These are phyloP conservation scores for Carettochelys insculpta DNA, from an alignment of 2,113 vertebrate species.

Conservation along the genomic window DNA sequence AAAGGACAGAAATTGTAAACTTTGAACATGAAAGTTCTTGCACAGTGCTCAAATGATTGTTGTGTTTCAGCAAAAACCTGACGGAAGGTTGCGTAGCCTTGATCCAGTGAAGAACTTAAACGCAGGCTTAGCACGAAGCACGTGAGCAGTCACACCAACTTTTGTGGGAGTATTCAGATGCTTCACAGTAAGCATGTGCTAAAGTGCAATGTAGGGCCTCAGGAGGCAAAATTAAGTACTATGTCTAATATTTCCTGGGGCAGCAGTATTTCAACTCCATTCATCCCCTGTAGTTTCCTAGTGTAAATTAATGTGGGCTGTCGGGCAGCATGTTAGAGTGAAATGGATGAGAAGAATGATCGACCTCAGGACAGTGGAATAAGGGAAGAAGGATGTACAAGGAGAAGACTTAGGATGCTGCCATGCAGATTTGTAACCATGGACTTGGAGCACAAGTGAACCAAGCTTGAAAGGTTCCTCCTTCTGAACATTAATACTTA, in stretches of 20 bases:
- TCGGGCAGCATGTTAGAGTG: background rate
- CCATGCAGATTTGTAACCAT: background rate
- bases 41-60: background rate
- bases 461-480: background rate
- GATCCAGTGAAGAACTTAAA: background rate
- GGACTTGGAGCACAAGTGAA: background rate
- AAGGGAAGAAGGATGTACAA: background rate
- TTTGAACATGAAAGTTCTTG: background rate
- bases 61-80: background rate
- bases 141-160: background rate
- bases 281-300: background rate
- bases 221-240: background rate
- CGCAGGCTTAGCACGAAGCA: background rate
- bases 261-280: background rate
- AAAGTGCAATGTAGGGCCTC: background rate
- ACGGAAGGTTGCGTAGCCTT: background rate
- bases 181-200: background rate
- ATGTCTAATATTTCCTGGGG: background rate
- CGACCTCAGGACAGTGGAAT: background rate
- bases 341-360: background rate
- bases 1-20: background rate
- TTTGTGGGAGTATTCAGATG: background rate
- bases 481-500: background rate
- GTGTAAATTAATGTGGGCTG: background rate
- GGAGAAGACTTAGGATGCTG: background rate